phyloP scores from a whole-genome alignment of 1,140 invertebrate genomes.

The Mercenaria mercenaria region DNA sequence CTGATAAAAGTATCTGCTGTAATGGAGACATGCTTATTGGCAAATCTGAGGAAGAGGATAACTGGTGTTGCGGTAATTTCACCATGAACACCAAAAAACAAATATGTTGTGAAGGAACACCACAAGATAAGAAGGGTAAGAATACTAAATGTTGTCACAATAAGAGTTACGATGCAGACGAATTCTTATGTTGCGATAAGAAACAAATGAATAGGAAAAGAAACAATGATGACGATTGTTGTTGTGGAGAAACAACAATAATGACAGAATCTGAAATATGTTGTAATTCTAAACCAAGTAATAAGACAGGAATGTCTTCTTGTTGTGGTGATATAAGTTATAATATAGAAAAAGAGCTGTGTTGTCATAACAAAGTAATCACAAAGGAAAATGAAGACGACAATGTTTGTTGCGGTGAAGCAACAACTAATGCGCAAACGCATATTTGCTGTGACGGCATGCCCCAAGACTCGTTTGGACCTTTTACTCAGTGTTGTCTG shows the following conservation, averaged over 20 bases:
- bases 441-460: conserved; percentile 14
- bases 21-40: background rate
- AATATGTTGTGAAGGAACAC: conserved; percentile 59
- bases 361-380: background rate
- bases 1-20: conserved; percentile 20
- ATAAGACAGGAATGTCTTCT: background rate
- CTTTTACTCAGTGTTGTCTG: background rate
- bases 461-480: background rate
- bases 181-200: conserved; percentile 35
- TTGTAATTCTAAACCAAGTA: conserved; percentile 5
- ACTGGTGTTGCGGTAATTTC: conserved; percentile 40
- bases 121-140: background rate
- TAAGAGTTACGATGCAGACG: conserved; percentile 18
- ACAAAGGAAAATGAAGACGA: background rate
- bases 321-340: background rate
- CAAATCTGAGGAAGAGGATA: background rate
- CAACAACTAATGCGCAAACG: background rate
- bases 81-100: conserved; percentile 49
- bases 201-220: conserved; percentile 7
- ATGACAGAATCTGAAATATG: conserved; percentile 14
- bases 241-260: conserved; percentile 34
- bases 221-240: conserved; percentile 18
- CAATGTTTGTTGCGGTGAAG: conserved; percentile 28
- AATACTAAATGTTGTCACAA: conserved; percentile 29
- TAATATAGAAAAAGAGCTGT: background rate